Percentiles rank a stretch among this genome's conserved stretches.
Conservation (phyloP, 2,113 vertebrate genomes). For the Megaceryle maxima region DNA sequence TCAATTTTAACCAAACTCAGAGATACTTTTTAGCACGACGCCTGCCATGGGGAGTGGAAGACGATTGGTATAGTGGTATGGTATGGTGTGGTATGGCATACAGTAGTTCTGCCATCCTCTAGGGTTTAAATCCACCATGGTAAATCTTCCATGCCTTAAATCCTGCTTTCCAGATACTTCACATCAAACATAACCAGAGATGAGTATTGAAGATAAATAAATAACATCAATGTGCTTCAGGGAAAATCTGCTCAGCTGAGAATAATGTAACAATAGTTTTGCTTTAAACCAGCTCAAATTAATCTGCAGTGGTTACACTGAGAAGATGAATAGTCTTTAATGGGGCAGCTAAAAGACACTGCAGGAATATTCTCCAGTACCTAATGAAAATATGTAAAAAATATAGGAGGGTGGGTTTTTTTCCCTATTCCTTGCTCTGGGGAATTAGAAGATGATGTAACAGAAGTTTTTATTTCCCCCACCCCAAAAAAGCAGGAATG, state of each 20-base stretch:
- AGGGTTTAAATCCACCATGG: background rate
- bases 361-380: slow-evolving; percentile 23
- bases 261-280: background rate
- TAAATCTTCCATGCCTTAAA: background rate
- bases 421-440: background rate
- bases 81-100: background rate
- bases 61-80: accelerated
- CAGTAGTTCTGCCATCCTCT: background rate
- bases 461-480: background rate
- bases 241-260: background rate
- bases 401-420: background rate
- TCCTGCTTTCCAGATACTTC: background rate
- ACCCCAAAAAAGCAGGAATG: background rate
- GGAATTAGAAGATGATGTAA: slow-evolving; percentile 45
- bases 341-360: slow-evolving; percentile 9
- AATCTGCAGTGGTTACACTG: background rate
- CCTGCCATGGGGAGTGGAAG: background rate
- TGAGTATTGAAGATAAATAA: background rate
- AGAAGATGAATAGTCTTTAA: background rate
- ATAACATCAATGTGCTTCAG: background rate
- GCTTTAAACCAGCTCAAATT: background rate
- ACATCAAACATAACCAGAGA: background rate
- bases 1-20: background rate
- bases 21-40: background rate
- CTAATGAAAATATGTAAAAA: slow-evolving; percentile 39